Evolutionary conservation across 2,797 vertebrate species (phyloP).

Genomic region (Galago senegalensis): DNA sequence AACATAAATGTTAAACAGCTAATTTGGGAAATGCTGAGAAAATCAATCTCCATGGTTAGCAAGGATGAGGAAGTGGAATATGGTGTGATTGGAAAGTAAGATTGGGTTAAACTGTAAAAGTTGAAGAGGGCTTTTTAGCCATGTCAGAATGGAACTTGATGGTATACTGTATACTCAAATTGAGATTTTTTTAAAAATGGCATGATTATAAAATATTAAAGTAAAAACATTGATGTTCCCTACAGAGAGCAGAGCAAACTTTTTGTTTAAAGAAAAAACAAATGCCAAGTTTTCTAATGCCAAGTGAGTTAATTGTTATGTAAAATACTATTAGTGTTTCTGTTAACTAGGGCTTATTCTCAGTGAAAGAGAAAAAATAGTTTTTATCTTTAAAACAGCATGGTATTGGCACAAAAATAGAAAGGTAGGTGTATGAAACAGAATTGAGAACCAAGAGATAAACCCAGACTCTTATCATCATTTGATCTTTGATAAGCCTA

Average conservation of each 20-base stretch:
- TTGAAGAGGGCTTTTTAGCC: neutral
- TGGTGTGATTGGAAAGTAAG: neutral
- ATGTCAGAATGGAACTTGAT: neutral
- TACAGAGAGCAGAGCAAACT: constrained; percentile 56
- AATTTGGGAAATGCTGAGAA: constrained; percentile 13
- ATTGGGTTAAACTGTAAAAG: neutral
- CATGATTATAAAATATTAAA: constrained; percentile 51
- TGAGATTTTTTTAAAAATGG: constrained; percentile 39
- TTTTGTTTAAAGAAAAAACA: constrained; percentile 58
- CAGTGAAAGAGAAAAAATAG: constrained; percentile 16
- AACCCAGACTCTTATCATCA: no score
- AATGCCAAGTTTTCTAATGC: constrained; percentile 63
- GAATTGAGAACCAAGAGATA: no score
- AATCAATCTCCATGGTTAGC: neutral
- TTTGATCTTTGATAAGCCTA: no score
- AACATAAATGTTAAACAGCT: constrained; percentile 16
- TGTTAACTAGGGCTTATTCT: constrained; percentile 59
- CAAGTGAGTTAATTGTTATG: constrained; percentile 61
- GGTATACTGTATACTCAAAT: neutral
- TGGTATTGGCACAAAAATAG: no score
- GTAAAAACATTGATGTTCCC: constrained; percentile 32
- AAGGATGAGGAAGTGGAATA: neutral
- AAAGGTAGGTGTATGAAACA: no score
- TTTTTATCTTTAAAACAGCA: constrained; percentile 58
- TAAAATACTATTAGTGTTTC: constrained; percentile 52